Evolutionary conservation across 53 echinoderm and acorn worm genomes (phyloP).

Genomic region (Mesocentrotus franciscanus): DNA sequence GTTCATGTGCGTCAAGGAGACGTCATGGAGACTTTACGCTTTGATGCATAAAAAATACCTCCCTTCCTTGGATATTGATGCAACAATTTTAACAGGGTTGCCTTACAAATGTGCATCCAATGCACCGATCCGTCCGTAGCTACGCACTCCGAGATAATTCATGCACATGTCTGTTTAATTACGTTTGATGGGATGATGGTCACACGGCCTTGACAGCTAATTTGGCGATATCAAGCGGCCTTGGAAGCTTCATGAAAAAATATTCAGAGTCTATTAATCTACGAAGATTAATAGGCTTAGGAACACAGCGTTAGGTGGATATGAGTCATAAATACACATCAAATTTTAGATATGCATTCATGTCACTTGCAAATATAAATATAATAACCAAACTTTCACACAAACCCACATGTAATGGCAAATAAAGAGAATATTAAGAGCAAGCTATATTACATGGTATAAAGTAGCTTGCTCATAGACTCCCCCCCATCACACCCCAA

Average conservation of each 20-base stretch:
- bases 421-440: neutral
- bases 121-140: neutral
- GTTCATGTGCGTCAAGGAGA: constrained; percentile 17
- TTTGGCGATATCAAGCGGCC: neutral
- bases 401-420: neutral
- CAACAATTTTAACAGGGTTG: neutral
- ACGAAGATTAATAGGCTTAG: constrained; percentile 23
- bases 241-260: neutral
- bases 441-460: neutral
- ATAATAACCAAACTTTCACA: neutral
- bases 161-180: constrained; percentile 43
- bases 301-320: neutral
- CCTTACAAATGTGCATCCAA: neutral
- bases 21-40: constrained; percentile 38
- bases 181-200: constrained; percentile 34
- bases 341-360: neutral
- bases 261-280: constrained; percentile 17
- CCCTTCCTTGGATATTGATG: neutral
- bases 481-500: neutral
- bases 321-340: constrained; percentile 25
- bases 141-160: constrained; percentile 15
- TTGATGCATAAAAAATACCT: neutral
- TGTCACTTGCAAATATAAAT: neutral
- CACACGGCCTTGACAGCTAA: neutral
- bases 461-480: neutral